Base-by-base conservation (phyloP, 92 coral and sea anemone species). In the Porites cylindrica region DNA sequence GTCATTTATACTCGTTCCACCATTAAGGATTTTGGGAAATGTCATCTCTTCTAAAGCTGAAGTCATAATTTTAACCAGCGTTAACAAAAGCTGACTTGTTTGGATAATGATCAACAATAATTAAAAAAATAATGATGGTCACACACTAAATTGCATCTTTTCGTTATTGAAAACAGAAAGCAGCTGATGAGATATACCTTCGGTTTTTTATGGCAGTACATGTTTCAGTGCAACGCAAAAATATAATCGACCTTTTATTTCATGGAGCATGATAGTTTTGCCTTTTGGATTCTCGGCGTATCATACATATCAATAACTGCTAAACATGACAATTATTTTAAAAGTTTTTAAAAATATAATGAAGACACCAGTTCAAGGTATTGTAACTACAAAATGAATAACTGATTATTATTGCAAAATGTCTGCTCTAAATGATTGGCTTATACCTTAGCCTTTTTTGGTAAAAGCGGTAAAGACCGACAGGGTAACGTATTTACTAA, bases 151-250 rank as follows among this genome's bases (percentile, higher is more conserved):
- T 56, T 26, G 66, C 68, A 14, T 24, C 54, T n/a, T 58, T 61
- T 76, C 14, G 26, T 24, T 59, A 53, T 76, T 76, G 38, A 67
- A 66, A 59, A 23, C 29, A 29, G 0, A 10, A 10, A 7, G 68
- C 81, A 76, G 69, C 81, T 76, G 81, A 20, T 59, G 67, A 76
- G 12, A 76, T 54, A 26, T 20, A 26, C 8, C 38, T 76, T 16
- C 26, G 14, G 51, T 26, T 58, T 17, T 76, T 24, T 59, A 7
- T 76, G 16, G 51, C 53, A 76, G 14, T 14, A 38, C 47, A 38
- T 4, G 61, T 56, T 56, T 56, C 1, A 59, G n/a, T 9, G 60
- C 17, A 10, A 20, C 13, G 51, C 8, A 23, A n/a, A 54, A 76
- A 71, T 71, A 18, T 71, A 47, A 23, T 19, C 2, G 63, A 20